Percentiles rank a stretch among this genome's conserved stretches.
phyloP scores from a whole-genome alignment of 2,888 invertebrate genomes.

The Alentia gelatinosa region DNA sequence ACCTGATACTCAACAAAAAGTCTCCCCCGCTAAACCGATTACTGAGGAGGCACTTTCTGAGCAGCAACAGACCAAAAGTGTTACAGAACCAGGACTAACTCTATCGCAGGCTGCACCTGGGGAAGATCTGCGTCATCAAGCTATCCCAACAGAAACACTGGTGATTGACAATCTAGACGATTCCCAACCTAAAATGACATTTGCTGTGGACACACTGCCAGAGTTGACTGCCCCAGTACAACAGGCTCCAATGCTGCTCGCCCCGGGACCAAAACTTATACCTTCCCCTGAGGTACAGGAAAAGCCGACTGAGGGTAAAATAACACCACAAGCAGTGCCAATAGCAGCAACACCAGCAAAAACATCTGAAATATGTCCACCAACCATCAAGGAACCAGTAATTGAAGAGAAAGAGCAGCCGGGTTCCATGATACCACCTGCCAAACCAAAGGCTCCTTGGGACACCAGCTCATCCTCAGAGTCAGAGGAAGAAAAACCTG shows the following conservation, averaged over 20 bases:
- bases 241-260: background rate
- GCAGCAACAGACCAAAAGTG: too few relatives aligned
- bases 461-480: background rate
- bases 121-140: background rate
- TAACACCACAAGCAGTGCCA: background rate
- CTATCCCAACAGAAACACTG: background rate
- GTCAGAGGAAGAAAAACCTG: background rate
- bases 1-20: too few relatives aligned
- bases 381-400: background rate
- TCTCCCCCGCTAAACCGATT: too few relatives aligned
- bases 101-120: background rate
- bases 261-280: background rate
- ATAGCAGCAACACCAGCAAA: background rate
- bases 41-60: too few relatives aligned
- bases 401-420: background rate
- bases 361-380: background rate
- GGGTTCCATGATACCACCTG: background rate
- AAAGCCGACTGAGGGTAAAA: background rate
- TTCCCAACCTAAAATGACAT: background rate
- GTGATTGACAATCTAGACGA: background rate
- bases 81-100: background rate
- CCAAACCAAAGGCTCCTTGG: background rate
- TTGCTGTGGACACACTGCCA: background rate
- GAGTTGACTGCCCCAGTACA: background rate
- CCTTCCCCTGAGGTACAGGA: background rate